Evolutionary conservation across 2,113 vertebrate genomes (phyloP).

Genomic region (Gallinago undulata): DNA sequence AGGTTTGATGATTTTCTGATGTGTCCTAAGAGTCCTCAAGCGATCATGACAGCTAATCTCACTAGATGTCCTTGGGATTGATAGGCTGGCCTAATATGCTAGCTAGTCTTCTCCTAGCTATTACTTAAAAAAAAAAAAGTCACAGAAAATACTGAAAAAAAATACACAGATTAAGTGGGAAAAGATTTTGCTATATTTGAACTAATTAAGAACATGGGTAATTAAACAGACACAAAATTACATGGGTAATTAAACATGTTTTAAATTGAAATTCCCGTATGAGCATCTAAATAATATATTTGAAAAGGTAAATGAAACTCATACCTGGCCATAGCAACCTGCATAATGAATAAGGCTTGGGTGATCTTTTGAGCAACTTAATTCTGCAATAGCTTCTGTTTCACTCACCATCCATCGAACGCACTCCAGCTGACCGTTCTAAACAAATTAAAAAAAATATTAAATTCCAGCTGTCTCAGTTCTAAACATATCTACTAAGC

Average conservation of each 20-base stretch:
- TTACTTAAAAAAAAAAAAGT: neutral
- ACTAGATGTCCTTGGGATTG: neutral
- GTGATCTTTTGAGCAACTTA: conserved; percentile 93
- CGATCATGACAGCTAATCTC: neutral
- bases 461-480: neutral
- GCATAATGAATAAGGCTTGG: conserved; percentile 98
- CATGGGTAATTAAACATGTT: neutral
- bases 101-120: neutral
- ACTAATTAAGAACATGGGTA: neutral
- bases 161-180: neutral
- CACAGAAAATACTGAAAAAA: neutral
- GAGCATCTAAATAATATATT: neutral
- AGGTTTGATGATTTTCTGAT: neutral
- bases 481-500: neutral
- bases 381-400: conserved; percentile 96
- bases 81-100: neutral
- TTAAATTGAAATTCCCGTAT: neutral
- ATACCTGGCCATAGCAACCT: conserved; percentile 93
- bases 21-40: neutral
- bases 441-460: neutral
- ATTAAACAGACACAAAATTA: neutral
- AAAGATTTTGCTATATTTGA: neutral
- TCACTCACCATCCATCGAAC: conserved; percentile 99
- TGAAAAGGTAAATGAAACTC: neutral
- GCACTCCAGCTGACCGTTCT: conserved; percentile 96